phyloP scores from a whole-genome alignment of 35 echinoderm and acorn worm genomes.

The Strongylocentrotus purpuratus region DNA sequence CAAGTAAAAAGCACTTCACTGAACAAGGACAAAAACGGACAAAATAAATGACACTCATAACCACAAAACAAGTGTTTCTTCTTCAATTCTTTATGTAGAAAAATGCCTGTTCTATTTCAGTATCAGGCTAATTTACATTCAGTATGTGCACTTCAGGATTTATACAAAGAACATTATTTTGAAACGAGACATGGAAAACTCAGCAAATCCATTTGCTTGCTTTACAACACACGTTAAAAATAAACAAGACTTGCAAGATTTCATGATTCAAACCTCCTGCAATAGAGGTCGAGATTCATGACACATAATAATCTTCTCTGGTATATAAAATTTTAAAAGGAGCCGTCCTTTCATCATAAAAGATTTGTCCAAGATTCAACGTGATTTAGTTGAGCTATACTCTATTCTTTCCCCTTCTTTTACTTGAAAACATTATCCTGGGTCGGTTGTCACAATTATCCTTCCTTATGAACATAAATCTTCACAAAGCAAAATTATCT shows the following conservation, averaged over 20 bases:
- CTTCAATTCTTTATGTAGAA: slow-evolving; percentile 30
- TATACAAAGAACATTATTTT: slow-evolving; percentile 33
- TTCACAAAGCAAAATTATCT: background rate
- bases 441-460: background rate
- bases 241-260: background rate
- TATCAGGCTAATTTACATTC: slow-evolving; percentile 31
- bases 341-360: background rate
- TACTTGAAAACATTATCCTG: background rate
- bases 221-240: background rate
- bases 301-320: background rate
- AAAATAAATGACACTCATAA: background rate
- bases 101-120: slow-evolving; percentile 47
- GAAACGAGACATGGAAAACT: background rate
- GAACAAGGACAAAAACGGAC: background rate
- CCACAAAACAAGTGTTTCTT: background rate
- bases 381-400: background rate
- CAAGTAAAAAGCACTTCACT: background rate
- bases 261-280: background rate
- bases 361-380: background rate
- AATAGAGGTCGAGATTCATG: background rate
- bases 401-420: background rate
- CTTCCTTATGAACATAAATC: background rate
- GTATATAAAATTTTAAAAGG: background rate
- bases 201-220: background rate
- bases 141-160: slow-evolving; percentile 36